Evolutionary conservation across 2,888 invertebrate species (phyloP).

Genomic region (Cheilosia scutellata): DNA sequence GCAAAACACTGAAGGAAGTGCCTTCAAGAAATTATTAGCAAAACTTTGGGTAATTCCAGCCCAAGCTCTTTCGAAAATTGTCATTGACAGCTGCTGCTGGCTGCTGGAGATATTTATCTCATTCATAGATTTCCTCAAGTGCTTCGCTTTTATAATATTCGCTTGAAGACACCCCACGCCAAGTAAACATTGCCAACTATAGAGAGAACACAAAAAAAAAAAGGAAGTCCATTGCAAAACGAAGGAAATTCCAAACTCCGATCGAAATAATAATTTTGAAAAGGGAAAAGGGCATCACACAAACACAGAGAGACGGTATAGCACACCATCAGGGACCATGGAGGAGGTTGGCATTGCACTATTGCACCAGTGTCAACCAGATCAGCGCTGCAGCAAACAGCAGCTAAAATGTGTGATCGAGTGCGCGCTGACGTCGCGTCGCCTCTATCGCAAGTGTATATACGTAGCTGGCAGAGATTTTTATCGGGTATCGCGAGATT

Average conservation of each 20-base stretch:
- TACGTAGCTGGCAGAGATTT: slow-evolving; percentile 55
- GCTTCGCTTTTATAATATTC: slow-evolving; percentile 1
- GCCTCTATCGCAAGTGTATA: slow-evolving; percentile 61
- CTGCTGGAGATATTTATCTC: slow-evolving; percentile 69
- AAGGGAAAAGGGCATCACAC: slow-evolving; percentile 43
- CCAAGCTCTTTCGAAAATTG: slow-evolving; percentile 26
- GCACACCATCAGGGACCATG: slow-evolving; percentile 2
- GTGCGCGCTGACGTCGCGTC: slow-evolving; percentile 48
- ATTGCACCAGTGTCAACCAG: slow-evolving; percentile 15
- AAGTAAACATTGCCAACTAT: background rate
- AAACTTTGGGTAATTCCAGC: slow-evolving; percentile 55
- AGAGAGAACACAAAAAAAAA: background rate
- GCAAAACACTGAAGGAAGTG: slow-evolving; percentile 30
- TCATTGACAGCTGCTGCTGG: slow-evolving; percentile 48
- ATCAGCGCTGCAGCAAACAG: slow-evolving; percentile 9
- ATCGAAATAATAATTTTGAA: slow-evolving; percentile 42
- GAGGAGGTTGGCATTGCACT: slow-evolving; percentile 11
- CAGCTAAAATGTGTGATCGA: slow-evolving; percentile 57
- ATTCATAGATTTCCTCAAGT: slow-evolving; percentile 50
- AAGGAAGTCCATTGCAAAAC: slow-evolving; percentile 52
- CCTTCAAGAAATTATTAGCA: slow-evolving; percentile 56
- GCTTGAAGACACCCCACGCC: background rate
- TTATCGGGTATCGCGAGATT: slow-evolving; percentile 71
- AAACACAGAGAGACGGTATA: slow-evolving; percentile 6
- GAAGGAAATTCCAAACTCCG: slow-evolving; percentile 61